Conservation (phyloP, 35 echinoderm and acorn worm genomes). For the Apostichopus japonicus region DNA sequence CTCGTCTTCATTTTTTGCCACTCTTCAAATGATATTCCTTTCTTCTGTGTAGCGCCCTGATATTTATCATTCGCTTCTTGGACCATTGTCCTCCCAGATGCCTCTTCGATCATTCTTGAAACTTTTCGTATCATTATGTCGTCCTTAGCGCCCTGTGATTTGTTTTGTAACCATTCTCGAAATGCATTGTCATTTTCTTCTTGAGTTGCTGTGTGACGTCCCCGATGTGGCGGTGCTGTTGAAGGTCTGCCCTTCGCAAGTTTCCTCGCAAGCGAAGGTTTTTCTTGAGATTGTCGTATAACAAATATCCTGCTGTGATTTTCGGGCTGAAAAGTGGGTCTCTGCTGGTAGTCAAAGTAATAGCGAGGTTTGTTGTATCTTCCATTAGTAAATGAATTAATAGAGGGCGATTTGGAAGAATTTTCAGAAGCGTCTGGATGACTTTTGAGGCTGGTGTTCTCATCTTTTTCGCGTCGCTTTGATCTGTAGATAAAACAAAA, state of each 20-base stretch:
- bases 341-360: not conserved
- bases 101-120: constrained; percentile 67
- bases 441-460: too few relatives aligned
- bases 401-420: not conserved
- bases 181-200: constrained; percentile 75
- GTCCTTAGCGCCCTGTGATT: constrained; percentile 75
- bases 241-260: not conserved
- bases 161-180: constrained; percentile 64
- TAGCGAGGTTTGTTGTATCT: not conserved
- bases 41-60: not conserved
- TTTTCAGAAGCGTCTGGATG: not conserved
- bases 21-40: constrained; percentile 60
- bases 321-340: not conserved
- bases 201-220: constrained; percentile 56
- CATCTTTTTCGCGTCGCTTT: not conserved
- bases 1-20: constrained; percentile 67
- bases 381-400: not conserved
- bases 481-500: not conserved
- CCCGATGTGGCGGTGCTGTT: constrained; percentile 4
- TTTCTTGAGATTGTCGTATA: not conserved
- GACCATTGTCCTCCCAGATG: constrained; percentile 65
- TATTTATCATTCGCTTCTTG: constrained; percentile 16
- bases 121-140: constrained; percentile 67
- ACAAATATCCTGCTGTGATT: not conserved
- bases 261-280: not conserved